Conservation (phyloP, 2,113 vertebrate genomes). For the Nasalis larvatus region DNA sequence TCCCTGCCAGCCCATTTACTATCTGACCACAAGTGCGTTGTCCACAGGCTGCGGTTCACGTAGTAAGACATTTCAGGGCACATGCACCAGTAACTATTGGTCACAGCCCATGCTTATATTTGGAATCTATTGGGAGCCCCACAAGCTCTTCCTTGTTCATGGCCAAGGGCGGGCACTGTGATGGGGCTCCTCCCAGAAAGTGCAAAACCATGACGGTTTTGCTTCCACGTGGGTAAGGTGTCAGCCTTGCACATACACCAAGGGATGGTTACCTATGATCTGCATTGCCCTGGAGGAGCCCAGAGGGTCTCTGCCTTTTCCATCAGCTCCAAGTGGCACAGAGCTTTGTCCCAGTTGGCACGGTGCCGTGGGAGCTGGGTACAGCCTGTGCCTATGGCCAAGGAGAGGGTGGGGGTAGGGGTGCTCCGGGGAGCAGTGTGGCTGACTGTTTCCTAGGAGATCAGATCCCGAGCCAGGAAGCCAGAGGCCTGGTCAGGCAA, state of each 20-base stretch:
- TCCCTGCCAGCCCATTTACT: not conserved
- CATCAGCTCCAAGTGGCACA: constrained; percentile 32
- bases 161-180: not conserved
- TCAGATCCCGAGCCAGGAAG: constrained; percentile 67
- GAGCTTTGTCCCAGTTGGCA: constrained; percentile 69
- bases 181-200: constrained; percentile 64
- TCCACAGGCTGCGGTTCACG: not conserved
- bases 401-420: constrained; percentile 60
- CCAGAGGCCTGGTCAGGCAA: constrained; percentile 67
- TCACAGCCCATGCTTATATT: constrained; percentile 20
- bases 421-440: constrained; percentile 64
- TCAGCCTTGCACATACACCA: not conserved
- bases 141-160: constrained; percentile 66
- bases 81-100: not conserved
- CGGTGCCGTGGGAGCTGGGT: constrained; percentile 60
- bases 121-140: constrained; percentile 57
- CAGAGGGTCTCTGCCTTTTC: constrained; percentile 61
- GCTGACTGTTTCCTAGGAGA: constrained; percentile 73
- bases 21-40: not conserved
- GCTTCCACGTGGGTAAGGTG: constrained; percentile 7
- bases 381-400: constrained; percentile 72
- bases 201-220: not conserved
- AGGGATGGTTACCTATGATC: not conserved
- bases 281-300: not conserved
- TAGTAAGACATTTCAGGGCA: constrained; percentile 27